Percentiles rank a stretch among this genome's conserved stretches.
Evolutionary conservation across 1,140 invertebrate species (phyloP).

Genomic region (Monomorium pharaonis): DNA sequence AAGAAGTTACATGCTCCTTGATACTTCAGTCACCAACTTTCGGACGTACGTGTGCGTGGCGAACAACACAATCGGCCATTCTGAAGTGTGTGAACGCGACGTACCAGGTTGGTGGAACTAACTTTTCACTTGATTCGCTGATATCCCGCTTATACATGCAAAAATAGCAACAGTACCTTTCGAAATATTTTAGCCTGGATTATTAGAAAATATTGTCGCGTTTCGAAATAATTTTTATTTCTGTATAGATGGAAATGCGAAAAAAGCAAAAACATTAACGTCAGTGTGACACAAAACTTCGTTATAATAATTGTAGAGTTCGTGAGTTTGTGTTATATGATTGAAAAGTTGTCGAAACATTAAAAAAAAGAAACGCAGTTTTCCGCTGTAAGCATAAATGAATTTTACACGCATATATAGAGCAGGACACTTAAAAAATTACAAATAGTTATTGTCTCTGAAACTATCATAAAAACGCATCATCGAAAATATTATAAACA

Average conservation of each 20-base stretch:
- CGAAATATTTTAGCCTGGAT: background rate
- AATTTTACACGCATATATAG: background rate
- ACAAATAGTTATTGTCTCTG: no score
- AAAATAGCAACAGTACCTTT: background rate
- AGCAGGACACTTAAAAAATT: no score
- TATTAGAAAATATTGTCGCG: constrained; percentile 14
- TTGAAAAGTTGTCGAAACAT: background rate
- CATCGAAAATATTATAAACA: no score
- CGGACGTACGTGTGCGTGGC: constrained; percentile 94
- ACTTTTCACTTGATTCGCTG: constrained; percentile 21
- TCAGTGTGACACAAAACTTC: background rate
- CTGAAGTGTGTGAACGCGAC: constrained; percentile 91
- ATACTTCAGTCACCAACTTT: constrained; percentile 88
- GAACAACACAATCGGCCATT: constrained; percentile 92
- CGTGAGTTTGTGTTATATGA: constrained; percentile 2
- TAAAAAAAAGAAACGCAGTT: background rate
- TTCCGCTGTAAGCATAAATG: background rate
- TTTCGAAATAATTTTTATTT: background rate
- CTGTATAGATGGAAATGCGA: background rate
- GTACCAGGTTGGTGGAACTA: constrained; percentile 84
- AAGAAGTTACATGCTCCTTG: constrained; percentile 89
- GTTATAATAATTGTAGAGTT: background rate
- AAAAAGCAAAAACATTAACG: background rate
- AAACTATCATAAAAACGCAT: no score
- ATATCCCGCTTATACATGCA: background rate